A percentile compares a stretch with the other conserved stretches of the same genome.
Conservation (phyloP, 37 sponge, comb jelly and placozoan species). For the Tethya wilhelma region DNA sequence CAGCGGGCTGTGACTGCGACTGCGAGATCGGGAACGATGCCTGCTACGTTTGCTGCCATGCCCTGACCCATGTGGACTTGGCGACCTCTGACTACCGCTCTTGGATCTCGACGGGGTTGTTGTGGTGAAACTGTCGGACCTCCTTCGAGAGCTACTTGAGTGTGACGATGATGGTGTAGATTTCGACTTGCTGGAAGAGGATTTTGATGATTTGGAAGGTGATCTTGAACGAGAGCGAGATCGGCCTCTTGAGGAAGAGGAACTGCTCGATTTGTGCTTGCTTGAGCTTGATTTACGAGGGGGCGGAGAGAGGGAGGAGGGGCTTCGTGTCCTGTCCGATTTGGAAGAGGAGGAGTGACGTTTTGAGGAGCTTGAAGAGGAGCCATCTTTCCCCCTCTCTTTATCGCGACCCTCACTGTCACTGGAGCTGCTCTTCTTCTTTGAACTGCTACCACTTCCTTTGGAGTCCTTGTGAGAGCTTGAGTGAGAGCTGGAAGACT, state of each 20-base stretch:
- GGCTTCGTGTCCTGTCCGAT: background rate
- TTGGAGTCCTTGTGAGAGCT: background rate
- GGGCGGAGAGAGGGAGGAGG: background rate
- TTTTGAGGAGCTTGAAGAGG: background rate
- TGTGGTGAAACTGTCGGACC: background rate
- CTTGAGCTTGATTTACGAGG: constrained; percentile 4
- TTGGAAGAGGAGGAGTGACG: background rate
- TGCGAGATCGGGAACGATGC: background rate
- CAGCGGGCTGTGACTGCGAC: background rate
- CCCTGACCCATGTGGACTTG: background rate
- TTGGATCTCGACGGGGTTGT: background rate
- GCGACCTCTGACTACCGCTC: background rate
- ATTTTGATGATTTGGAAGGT: background rate
- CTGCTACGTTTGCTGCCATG: background rate
- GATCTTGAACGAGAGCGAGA: constrained; percentile 1
- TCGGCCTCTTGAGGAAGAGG: background rate
- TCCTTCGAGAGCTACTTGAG: background rate
- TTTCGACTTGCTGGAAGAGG: background rate
- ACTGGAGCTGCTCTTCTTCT: background rate
- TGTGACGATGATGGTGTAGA: background rate
- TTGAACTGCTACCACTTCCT: background rate
- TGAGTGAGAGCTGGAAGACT: background rate
- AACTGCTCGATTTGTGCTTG: background rate
- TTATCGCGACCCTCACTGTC: background rate
- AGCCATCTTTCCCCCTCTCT: background rate